phyloP scores from a whole-genome alignment of 2,113 vertebrate species.

The Stercorarius parasiticus region DNA sequence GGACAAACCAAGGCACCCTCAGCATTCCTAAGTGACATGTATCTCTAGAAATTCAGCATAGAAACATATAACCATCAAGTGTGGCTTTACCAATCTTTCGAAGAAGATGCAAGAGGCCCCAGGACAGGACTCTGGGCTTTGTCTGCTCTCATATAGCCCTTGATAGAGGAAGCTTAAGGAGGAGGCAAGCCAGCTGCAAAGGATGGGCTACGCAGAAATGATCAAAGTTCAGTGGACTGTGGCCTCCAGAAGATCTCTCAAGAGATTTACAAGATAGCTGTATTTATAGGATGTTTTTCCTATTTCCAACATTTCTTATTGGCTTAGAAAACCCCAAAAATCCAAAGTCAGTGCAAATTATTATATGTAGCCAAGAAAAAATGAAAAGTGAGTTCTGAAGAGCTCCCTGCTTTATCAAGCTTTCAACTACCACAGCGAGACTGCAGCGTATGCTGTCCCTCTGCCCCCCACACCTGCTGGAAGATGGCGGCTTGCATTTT shows the following conservation, averaged over 20 bases:
- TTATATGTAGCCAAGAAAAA: not conserved
- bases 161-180: not conserved
- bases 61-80: fast-evolving
- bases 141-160: not conserved
- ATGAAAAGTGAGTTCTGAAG: not conserved
- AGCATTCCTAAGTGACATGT: not conserved
- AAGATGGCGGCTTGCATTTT: not conserved
- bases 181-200: not conserved
- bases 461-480: not conserved
- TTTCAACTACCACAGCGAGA: not conserved
- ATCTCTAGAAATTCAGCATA: not conserved
- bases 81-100: not conserved
- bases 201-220: not conserved
- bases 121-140: not conserved
- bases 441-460: not conserved
- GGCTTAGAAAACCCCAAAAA: not conserved
- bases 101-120: not conserved
- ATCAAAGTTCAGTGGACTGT: not conserved
- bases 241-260: not conserved
- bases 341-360: not conserved
- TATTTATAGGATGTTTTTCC: not conserved
- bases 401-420: not conserved
- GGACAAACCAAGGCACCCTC: not conserved
- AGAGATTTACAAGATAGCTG: not conserved
- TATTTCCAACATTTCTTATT: not conserved